Conservation (phyloP, 2,888 invertebrate species). For the Pollenia angustigena region DNA sequence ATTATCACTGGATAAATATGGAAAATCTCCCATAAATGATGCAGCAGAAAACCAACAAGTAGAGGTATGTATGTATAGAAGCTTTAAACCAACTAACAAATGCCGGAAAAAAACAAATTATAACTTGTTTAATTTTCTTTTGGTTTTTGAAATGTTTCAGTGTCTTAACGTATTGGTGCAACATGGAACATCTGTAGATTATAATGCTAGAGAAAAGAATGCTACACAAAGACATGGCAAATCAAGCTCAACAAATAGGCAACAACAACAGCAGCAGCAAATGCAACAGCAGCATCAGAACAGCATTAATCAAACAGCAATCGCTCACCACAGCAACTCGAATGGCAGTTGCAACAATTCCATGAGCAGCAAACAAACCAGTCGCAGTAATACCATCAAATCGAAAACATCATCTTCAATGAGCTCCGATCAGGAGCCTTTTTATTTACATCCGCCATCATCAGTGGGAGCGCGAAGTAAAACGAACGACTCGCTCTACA, state of each 20-base stretch:
- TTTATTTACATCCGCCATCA: constrained; percentile 90
- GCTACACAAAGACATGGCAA: constrained; percentile 78
- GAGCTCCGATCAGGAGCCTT: constrained; percentile 87
- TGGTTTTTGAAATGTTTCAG: constrained; percentile 83
- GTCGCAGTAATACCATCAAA: constrained; percentile 83
- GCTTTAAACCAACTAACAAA: background rate
- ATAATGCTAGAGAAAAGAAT: constrained; percentile 83
- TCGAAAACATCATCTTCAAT: constrained; percentile 84
- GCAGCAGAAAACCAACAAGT: constrained; percentile 96
- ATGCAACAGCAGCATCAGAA: constrained; percentile 59
- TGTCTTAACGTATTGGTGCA: constrained; percentile 92
- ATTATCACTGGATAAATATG: constrained; percentile 92
- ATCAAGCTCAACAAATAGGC: constrained; percentile 72
- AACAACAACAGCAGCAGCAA: constrained; percentile 71
- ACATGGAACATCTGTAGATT: constrained; percentile 90
- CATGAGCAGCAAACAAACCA: constrained; percentile 82
- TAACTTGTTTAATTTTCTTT: constrained; percentile 63
- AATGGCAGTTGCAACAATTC: constrained; percentile 80
- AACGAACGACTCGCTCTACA: constrained; percentile 82
- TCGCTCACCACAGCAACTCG: constrained; percentile 64
- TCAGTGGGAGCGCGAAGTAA: constrained; percentile 79
- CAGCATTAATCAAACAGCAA: constrained; percentile 59
- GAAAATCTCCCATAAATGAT: constrained; percentile 95
- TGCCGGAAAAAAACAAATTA: constrained; percentile 18
- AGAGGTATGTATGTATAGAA: constrained; percentile 88